Evolutionary conservation across 2,797 vertebrate genomes (phyloP).

Genomic region (Sebastes diaconus): DNA sequence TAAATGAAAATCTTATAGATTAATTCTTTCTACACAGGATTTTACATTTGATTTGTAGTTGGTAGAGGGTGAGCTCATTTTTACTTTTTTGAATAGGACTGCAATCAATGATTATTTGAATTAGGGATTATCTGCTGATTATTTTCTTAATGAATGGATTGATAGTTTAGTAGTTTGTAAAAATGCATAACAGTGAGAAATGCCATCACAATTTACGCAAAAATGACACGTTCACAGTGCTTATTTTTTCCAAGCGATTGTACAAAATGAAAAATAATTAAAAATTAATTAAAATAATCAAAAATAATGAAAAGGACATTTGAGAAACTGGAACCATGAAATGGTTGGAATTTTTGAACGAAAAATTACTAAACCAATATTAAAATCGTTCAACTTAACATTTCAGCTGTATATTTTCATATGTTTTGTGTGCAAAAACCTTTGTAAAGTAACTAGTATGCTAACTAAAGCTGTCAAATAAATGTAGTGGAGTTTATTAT

Average conservation of each 20-base stretch:
- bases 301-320: background rate
- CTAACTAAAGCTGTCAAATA: background rate
- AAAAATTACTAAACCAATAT: background rate
- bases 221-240: too few species aligned
- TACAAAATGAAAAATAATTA: background rate
- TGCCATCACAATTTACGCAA: background rate
- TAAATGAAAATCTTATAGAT: too few species aligned
- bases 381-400: fast-evolving
- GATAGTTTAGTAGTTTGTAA: background rate
- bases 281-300: background rate
- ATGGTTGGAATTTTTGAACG: background rate
- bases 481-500: background rate
- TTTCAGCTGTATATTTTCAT: background rate
- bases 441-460: background rate
- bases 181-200: background rate
- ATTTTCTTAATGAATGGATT: background rate
- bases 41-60: too few species aligned
- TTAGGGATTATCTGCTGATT: background rate
- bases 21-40: too few species aligned
- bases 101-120: background rate
- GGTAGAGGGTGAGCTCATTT: background rate
- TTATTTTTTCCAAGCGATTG: background rate
- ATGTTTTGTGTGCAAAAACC: background rate
- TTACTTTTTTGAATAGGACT: background rate
- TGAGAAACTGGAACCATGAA: too few species aligned